Evolutionary conservation across 2,797 vertebrate genomes (phyloP).

Genomic region (Eupleurogrammus muticus): DNA sequence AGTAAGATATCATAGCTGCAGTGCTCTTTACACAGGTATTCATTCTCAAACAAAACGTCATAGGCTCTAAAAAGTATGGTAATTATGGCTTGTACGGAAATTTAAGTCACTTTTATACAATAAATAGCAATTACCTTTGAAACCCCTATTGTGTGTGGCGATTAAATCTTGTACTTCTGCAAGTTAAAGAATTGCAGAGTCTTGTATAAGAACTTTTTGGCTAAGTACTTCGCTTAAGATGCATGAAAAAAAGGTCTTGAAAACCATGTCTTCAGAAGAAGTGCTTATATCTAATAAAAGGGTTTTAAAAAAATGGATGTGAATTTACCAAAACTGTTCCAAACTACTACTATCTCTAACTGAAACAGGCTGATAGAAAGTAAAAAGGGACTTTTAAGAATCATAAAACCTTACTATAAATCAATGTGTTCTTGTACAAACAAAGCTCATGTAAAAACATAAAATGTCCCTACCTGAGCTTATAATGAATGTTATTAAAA

Average conservation of each 20-base stretch:
- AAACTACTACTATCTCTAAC: too few relatives aligned
- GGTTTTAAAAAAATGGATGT: too few relatives aligned
- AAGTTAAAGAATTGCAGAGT: neutral
- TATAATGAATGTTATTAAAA: neutral
- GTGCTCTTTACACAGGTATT: conserved; percentile 12
- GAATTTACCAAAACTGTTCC: too few relatives aligned
- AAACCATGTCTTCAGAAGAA: neutral
- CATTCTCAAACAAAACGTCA: conserved; percentile 7
- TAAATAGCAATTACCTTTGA: conserved; percentile 14
- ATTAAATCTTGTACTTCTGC: neutral
- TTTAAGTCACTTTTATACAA: conserved; percentile 12
- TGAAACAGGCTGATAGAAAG: too few relatives aligned
- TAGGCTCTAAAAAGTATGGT: conserved; percentile 6
- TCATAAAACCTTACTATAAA: too few relatives aligned
- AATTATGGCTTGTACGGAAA: conserved; percentile 17
- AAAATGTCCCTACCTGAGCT: too few relatives aligned
- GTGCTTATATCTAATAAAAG: too few relatives aligned
- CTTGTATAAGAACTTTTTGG: neutral
- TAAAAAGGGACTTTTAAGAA: too few relatives aligned
- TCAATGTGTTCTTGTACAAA: too few relatives aligned
- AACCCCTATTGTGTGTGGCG: neutral
- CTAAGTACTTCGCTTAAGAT: neutral
- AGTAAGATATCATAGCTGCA: conserved; percentile 59
- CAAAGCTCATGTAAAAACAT: too few relatives aligned
- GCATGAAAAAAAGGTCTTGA: neutral